Conservation (phyloP, 2,113 vertebrate species). For the Corvus hawaiiensis region DNA sequence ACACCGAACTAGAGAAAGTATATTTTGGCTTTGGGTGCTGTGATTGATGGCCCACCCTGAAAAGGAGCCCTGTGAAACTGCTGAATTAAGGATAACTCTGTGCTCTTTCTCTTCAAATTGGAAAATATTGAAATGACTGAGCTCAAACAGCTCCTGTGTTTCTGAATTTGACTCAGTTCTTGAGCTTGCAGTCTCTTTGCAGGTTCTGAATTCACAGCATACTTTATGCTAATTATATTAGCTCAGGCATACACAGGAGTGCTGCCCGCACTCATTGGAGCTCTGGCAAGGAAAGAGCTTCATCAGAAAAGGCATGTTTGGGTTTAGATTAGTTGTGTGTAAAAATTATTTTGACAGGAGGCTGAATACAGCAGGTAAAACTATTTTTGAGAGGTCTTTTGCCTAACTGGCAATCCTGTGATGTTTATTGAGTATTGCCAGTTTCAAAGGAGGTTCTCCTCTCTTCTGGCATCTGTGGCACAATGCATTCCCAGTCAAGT, state of each 20-base stretch:
- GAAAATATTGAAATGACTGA: not conserved
- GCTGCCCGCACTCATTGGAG: not conserved
- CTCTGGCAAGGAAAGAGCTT: not conserved
- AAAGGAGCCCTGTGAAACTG: not conserved
- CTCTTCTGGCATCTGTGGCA: not conserved
- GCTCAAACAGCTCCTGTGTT: not conserved
- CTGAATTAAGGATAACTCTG: not conserved
- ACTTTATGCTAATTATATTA: not conserved
- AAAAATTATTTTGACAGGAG: not conserved
- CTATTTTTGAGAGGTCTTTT: not conserved
- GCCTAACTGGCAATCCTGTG: not conserved
- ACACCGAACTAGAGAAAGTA: not conserved
- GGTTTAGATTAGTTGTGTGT: not conserved
- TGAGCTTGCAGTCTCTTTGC: not conserved
- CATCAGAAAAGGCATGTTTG: not conserved
- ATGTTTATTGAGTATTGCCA: not conserved
- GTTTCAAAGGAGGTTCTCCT: not conserved
- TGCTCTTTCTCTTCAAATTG: not conserved
- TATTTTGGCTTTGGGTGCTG: not conserved
- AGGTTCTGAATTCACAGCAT: not conserved
- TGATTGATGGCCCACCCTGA: rapidly evolving
- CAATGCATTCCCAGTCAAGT: not conserved
- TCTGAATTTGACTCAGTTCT: not conserved
- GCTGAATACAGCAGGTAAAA: not conserved
- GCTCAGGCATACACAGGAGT: not conserved